These are phyloP conservation scores for Caenorhabditis latens DNA, from an alignment of 1,140 invertebrate species.

Conservation along the genomic window DNA sequence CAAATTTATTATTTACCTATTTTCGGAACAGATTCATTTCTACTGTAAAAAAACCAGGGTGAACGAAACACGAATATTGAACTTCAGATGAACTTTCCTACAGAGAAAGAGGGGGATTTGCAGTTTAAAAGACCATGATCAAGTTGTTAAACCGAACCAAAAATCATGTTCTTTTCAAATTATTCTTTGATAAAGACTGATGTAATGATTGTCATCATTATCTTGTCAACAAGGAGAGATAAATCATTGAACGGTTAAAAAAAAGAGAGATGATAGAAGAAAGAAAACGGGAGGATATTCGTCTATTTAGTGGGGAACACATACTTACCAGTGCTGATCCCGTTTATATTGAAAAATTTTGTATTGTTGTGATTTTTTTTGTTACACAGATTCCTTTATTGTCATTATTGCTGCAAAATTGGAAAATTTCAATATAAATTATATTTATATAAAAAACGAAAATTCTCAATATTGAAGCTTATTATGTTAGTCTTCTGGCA, in stretches of 20 bases:
- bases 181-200: constrained; percentile 32
- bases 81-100: background rate
- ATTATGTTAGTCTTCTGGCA: constrained; percentile 56
- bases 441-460: no score
- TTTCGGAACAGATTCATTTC: background rate
- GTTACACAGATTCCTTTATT: no score
- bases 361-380: no score
- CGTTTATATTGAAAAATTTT: no score
- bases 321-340: no score
- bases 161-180: constrained; percentile 13
- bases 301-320: no score
- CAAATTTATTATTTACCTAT: no score
- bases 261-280: background rate
- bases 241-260: constrained; percentile 13
- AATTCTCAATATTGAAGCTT: background rate
- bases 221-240: background rate
- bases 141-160: background rate
- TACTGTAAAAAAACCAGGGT: background rate
- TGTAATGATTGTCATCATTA: constrained; percentile 25
- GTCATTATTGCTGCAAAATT: no score
- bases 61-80: background rate
- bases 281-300: no score
- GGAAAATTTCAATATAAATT: no score
- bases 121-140: background rate
- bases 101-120: background rate